Percentiles rank a stretch among this genome's conserved stretches.
Conservation (phyloP, 2,797 vertebrate species). For the Tragopan temminckii region DNA sequence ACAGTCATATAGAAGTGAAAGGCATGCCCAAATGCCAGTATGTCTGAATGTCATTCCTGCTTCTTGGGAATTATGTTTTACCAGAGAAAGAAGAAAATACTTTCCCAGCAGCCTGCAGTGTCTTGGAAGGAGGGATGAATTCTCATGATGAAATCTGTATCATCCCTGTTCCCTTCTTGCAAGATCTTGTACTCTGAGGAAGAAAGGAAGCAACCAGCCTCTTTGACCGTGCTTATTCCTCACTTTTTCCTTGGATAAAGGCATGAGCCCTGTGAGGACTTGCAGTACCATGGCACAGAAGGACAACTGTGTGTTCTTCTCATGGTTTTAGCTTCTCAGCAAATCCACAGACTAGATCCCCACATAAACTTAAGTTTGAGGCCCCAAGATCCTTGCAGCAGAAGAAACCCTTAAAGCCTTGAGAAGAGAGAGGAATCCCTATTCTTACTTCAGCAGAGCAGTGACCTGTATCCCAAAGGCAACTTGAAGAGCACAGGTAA, state of each 20-base stretch:
- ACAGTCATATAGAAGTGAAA: neutral
- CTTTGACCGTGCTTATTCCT: accelerated
- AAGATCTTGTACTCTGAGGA: neutral
- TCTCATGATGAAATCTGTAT: neutral
- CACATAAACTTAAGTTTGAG: neutral
- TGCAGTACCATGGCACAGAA: neutral
- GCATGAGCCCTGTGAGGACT: neutral
- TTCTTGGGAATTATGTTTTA: neutral
- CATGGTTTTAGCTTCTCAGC: neutral
- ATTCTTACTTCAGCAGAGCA: neutral
- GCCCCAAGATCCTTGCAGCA: neutral
- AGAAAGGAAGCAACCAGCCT: neutral
- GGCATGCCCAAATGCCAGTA: neutral
- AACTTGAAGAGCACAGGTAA: neutral
- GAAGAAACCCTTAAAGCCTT: neutral
- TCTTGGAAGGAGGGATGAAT: neutral
- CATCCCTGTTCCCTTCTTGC: neutral
- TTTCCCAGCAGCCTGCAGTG: neutral
- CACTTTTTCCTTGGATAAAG: neutral
- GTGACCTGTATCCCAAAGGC: neutral
- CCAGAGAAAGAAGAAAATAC: neutral
- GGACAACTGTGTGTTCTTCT: neutral
- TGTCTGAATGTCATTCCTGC: neutral
- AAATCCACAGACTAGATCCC: neutral
- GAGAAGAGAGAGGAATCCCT: neutral